Conservation (phyloP, 2,113 vertebrate genomes). For the Crotalus helleri region DNA sequence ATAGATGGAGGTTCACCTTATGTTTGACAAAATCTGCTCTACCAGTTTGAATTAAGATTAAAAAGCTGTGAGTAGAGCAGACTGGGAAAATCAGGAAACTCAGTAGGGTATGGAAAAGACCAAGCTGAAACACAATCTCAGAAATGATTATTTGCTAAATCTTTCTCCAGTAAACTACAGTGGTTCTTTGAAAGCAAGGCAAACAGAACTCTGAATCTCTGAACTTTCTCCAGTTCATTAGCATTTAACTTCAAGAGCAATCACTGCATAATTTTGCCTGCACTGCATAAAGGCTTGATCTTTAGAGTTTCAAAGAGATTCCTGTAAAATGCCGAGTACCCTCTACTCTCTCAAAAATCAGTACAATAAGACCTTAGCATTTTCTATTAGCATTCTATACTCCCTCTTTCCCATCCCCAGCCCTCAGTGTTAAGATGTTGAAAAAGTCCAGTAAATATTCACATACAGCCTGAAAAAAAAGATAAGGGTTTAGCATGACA, state of each 20-base stretch:
- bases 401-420: not conserved
- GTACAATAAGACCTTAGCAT: constrained; percentile 43
- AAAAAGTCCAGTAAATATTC: constrained; percentile 17
- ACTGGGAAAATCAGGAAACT: not conserved
- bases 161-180: not conserved
- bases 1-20: not conserved
- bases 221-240: constrained; percentile 37
- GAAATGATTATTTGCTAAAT: not conserved
- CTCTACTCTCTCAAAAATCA: constrained; percentile 55
- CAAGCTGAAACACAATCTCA: not conserved
- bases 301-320: constrained; percentile 53
- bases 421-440: constrained; percentile 9
- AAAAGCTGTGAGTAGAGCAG: not conserved
- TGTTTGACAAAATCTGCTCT: not conserved
- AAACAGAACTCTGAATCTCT: constrained; percentile 30
- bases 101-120: not conserved
- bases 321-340: constrained; percentile 57
- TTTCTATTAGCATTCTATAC: constrained; percentile 39
- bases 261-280: constrained; percentile 55
- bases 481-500: constrained; percentile 25
- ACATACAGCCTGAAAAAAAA: constrained; percentile 18
- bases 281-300: constrained; percentile 49
- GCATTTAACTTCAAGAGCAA: constrained; percentile 60
- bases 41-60: not conserved
- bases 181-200: not conserved